Base-by-base conservation (phyloP, 2,888 invertebrate species). In the Mimumesa dahlbomi region DNA sequence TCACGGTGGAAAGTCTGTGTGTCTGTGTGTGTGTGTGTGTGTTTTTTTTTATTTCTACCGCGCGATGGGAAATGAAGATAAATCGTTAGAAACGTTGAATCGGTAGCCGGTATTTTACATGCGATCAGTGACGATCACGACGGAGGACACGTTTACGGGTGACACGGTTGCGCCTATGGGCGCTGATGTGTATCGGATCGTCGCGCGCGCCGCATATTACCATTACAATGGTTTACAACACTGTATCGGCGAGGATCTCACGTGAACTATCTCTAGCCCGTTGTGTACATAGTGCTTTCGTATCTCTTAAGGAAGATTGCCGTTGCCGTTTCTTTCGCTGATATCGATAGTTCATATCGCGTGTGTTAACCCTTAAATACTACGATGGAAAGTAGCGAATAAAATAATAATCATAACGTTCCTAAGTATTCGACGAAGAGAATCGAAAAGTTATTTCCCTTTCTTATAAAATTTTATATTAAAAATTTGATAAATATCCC, bases 191-290 rank as follows among this genome's bases (percentile, higher is more conserved):
- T 75, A 67, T 79, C 78, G 45, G 53, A 40, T 49, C 29, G 42
- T 43, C 38, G 56, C 58, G 70, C 65, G 64, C 59, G 73, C 66
- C 67, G 62, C 69, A 67, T 76, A 87, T 87, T 87, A 88, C 85
- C 87, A 87, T 87, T 83, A 87, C 87, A 87, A 87, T 86, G 84
- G 78, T 82, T 84, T 80, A 86, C 84, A 85, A 84, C 79, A 73
- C 75, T 78, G 72, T 85, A 88, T 87, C 83, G 73, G 68, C 57
- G 61, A 54, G 59, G 80, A 86, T 87, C 84, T 83, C 77, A 59
- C 73, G 77, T 54, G 70, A 64, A 71, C 64, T 64, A 73, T 49
- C 53, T 64, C 53, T 64, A 73, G 62, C 58, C 53, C 62, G 52
- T 40, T 22, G 50, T n/a, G 18, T 43, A 61, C 63, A 62, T 62